Evolutionary conservation across 1,140 invertebrate genomes (phyloP), one percentile per base, ranked within the genome.

Genomic region (Drosophila saltans): DNA sequence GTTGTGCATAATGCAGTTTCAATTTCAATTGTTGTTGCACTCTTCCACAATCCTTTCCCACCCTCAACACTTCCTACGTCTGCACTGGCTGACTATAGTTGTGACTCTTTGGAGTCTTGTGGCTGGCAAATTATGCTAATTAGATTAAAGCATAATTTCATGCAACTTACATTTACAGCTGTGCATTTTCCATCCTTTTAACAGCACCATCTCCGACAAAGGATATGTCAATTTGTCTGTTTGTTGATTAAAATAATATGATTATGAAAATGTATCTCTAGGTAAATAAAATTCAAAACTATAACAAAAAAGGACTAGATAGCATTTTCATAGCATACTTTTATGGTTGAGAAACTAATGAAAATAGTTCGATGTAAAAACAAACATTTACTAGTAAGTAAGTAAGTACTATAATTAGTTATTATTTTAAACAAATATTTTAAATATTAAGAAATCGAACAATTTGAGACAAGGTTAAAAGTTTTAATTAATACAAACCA

Each of bases 121-220:
- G 80, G 75, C 82, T 72, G 83, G 79, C 83, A 89, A 89, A 89
- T 89, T 89, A 89, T 90, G 84, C 84, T 89, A 89, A 89, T 90
- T 89, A 90, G 85, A 89, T 89, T 90, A 79, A 85, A 89, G 85
- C 78, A 89, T 90, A 89, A 89, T 90, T 89, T 89, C 78, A 89
- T 88, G 81, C 84, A 90, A 90, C 77, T 88, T 84, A 69, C 83
- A 76, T 69, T 81, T 76, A 75, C 69, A 73, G 75, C 75, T 57
- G 57, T 30, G 59, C 45, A 52, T 60, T 45, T 48, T 63, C 6
- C 64, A 57, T 72, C 62, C 69, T 73, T 73, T 73, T 59, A 64
- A 36, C 43, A 59, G 59, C 72, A 55, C 64, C 76, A 61, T 63
- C 69, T 16, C 66, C 67, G 66, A 65, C 61, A 80, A 75, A 80